Base-by-base conservation (phyloP, 2,888 invertebrate genomes). In the Xestoiulus laeticollis region DNA sequence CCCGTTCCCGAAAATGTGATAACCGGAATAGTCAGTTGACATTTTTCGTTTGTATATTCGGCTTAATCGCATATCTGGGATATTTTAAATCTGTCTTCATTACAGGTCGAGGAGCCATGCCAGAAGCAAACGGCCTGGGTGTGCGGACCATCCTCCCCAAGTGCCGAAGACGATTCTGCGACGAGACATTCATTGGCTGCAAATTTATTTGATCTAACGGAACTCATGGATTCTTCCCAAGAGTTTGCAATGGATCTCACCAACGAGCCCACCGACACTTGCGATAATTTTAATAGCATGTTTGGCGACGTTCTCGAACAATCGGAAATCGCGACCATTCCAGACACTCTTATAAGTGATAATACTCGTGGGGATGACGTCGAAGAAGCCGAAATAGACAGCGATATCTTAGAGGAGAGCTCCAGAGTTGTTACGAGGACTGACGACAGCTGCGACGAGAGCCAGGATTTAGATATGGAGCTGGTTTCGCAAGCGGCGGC, bases 61-160 rank as follows among this genome's bases (percentile, higher is more conserved):
- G 26, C 22, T 68, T 68, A n/a, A n/a, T n/a, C n/a, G 26, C 26
- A 10, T 26, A 68, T 6, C 22, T 12, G 10, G 10, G 0, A 68
- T 68, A 8, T 68, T 68, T 22, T 68, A 68, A 68, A 22, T 22
- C n/a, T 68, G 22, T 5, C 10, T 10, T 26, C 22, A 68, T 68
- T 12, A 1, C 26, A 68, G 68, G 26, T 68, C 10, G 68, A 68
- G 22, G 68, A 68, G 4, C 68, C 68, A 1, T 68, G 68, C 12
- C 68, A 68, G 12, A 68, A 68, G 68, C 68, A 68, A 68, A 68
- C 68, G 26, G 22, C 22, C 68, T 68, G 68, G 68, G 68, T 68
- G 68, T 68, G 68, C 26, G 68, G 68, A 5, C 68, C 68, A 68
- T 68, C 68, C 4, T 68, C 68, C 22, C 68, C 68, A 8, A 68